A percentile compares a stretch with the other conserved stretches of the same genome.
Evolutionary conservation across 2,797 vertebrate species (phyloP).

Genomic region (Cryptoprocta ferox): DNA sequence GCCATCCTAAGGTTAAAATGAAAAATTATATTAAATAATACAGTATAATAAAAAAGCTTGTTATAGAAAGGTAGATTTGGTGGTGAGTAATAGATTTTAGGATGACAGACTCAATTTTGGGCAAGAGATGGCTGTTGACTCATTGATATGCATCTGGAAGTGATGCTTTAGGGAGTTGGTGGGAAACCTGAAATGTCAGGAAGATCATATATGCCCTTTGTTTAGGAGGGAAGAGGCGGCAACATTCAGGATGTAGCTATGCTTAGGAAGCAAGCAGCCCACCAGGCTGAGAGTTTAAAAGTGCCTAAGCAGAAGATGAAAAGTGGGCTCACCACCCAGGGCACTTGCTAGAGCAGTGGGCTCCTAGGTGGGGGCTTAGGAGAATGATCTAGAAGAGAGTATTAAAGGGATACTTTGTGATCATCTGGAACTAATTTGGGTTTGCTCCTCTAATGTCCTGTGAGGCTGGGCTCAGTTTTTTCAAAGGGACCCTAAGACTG

Average conservation of each 20-base stretch:
- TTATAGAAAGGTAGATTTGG: neutral
- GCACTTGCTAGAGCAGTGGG: neutral
- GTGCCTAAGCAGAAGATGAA: neutral
- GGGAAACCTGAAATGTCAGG: neutral
- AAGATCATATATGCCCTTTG: neutral
- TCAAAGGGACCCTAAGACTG: neutral
- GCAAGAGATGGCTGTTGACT: neutral
- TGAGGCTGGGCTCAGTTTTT: neutral
- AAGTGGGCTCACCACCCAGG: rapidly evolving
- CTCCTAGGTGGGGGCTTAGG: neutral
- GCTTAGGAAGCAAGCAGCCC: neutral
- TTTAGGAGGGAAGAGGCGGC: neutral
- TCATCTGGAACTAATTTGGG: neutral
- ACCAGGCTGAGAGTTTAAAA: neutral
- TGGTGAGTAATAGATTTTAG: neutral
- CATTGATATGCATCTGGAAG: neutral
- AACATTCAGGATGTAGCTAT: neutral
- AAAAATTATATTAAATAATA: neutral
- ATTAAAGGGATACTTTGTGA: neutral
- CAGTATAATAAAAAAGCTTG: neutral
- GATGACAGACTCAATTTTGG: neutral
- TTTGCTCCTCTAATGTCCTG: neutral
- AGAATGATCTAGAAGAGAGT: neutral
- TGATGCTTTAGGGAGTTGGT: neutral
- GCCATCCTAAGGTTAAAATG: neutral